phyloP scores from a whole-genome alignment of 2,113 vertebrate genomes.

The Pelecanoides urinatrix region DNA sequence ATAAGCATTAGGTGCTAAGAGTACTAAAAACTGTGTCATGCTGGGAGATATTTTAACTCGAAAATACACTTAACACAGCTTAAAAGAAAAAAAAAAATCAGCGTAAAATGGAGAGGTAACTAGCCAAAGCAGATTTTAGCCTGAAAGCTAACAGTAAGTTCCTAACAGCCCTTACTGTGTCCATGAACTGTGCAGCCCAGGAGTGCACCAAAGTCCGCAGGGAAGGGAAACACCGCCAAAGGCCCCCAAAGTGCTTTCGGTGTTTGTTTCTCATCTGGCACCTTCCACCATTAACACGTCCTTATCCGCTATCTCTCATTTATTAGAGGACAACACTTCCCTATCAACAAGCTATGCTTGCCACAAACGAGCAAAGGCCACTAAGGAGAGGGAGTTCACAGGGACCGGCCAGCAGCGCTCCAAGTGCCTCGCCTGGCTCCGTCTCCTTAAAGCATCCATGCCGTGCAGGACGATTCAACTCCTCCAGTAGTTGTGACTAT shows the following conservation, averaged over 20 bases:
- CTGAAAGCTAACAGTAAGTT: not conserved
- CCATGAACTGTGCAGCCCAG: not conserved
- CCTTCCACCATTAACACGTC: not conserved
- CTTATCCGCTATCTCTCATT: not conserved
- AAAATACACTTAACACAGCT: not conserved
- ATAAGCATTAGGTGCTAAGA: not conserved
- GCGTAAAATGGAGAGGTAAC: not conserved
- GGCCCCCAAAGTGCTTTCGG: not conserved
- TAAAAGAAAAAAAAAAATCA: not conserved
- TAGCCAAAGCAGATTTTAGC: not conserved
- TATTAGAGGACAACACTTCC: not conserved
- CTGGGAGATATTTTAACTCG: not conserved
- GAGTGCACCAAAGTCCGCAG: rapidly evolving
- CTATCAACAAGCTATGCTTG: not conserved
- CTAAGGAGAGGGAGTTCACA: not conserved
- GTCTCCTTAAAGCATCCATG: not conserved
- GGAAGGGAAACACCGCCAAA: not conserved
- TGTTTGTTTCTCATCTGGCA: not conserved
- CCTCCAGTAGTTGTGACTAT: not conserved
- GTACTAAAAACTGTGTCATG: not conserved
- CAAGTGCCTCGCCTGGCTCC: not conserved
- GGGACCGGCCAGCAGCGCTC: not conserved
- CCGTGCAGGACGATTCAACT: not conserved
- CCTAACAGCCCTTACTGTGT: not conserved
- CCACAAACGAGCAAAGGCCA: not conserved